Conservation (phyloP, 2,797 vertebrate genomes). For the Epinephelus malabaricus region DNA sequence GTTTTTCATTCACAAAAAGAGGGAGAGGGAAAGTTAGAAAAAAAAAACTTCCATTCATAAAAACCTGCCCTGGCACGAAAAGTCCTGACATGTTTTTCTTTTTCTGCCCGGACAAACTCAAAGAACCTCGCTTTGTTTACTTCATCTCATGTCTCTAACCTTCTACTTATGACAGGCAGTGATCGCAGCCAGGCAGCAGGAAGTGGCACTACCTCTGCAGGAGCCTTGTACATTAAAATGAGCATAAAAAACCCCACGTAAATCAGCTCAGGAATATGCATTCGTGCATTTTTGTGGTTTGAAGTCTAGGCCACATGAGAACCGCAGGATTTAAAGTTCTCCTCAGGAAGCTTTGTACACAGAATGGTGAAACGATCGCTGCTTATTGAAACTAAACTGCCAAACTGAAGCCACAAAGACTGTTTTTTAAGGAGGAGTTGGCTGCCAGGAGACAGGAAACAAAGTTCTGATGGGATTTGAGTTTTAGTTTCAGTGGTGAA, state of each 20-base stretch:
- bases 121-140: constrained; percentile 72
- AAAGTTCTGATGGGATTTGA: constrained; percentile 41
- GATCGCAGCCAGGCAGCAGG: constrained; percentile 20
- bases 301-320: constrained; percentile 40
- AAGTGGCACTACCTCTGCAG: constrained; percentile 35
- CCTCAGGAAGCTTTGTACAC: constrained; percentile 23
- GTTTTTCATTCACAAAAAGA: constrained; percentile 93
- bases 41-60: constrained; percentile 89
- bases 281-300: constrained; percentile 67
- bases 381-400: constrained; percentile 27
- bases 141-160: constrained; percentile 37
- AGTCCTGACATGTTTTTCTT: constrained; percentile 81
- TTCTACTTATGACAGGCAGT: constrained; percentile 13
- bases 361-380: constrained; percentile 9
- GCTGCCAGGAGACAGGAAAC: constrained; percentile 50
- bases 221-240: constrained; percentile 39
- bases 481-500: constrained; percentile 37
- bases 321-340: constrained; percentile 52
- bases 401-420: constrained; percentile 26
- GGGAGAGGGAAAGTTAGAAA: constrained; percentile 65
- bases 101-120: constrained; percentile 72
- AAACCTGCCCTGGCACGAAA: constrained; percentile 87
- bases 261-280: constrained; percentile 43
- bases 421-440: constrained; percentile 15
- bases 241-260: constrained; percentile 38